Base-by-base conservation (phyloP, 92 coral and sea anemone genomes). In the Parazoanthus swiftii region DNA sequence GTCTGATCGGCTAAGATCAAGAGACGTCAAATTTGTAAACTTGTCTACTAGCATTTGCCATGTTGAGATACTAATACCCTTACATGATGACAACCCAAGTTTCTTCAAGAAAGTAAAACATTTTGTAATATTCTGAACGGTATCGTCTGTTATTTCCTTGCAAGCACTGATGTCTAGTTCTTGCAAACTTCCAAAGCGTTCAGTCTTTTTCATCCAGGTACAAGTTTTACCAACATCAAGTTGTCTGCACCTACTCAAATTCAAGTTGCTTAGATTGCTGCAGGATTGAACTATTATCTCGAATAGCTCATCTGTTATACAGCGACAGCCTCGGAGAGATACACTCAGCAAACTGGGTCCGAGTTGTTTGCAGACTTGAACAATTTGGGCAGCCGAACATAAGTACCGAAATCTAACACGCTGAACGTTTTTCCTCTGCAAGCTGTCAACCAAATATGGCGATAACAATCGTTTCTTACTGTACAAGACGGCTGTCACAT, bases 1-100 rank as follows among this genome's bases (percentile, higher is more conserved):
- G 72, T 95, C 98, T 43, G 96, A 95, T 39, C 98, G 91, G 77
- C 98, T 93, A 23, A 95, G 88, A 86, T 95, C 98, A 21, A 95
- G 90, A 68, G 78, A 90, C 42, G 76, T 85, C 46, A 95, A 80
- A 20, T 89, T 74, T 8, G 86, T 67, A 38, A 90, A 29, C 70
- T 90, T 93, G 25, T 76, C 83, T 18, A 85, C 96, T 35, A 95
- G 84, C 25, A 82, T 68, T 36, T 88, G 67, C 98, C 98, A 95
- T 51, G 96, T 91, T 51, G 90, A 50, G 8, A 86, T 37, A 3
- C 88, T 76, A 13, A 95, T 71, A 13, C 92, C 92, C 63, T 90
- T 95, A 74, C 98, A 93, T 8, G 96, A 95, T 36, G 98, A 93
- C n/a, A 95, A 76, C 6, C 94, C 77, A 39, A 95, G 89, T 70